Evolutionary conservation across 2,888 invertebrate species (phyloP).

Genomic region (Phragmatobia fuliginosa): DNA sequence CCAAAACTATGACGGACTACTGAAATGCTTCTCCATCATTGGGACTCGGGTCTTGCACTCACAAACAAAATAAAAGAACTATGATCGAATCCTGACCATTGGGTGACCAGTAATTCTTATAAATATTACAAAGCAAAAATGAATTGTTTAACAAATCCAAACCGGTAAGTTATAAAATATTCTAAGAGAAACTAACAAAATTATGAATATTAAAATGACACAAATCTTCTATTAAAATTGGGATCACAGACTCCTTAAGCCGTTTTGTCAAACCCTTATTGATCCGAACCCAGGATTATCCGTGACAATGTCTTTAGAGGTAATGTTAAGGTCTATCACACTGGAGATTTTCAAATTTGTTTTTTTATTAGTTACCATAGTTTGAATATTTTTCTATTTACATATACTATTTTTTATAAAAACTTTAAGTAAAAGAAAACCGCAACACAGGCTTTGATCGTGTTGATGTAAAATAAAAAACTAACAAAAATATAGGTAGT

Average conservation of each 20-base stretch:
- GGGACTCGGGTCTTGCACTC: too few species aligned
- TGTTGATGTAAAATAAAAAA: neutral
- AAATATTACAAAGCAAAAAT: too few species aligned
- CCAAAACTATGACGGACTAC: too few species aligned
- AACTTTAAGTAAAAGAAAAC: too few species aligned
- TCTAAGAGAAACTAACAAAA: neutral
- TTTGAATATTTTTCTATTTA: neutral
- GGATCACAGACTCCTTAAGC: neutral
- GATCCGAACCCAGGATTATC: neutral
- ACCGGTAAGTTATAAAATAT: neutral
- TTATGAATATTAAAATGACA: neutral
- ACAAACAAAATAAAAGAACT: too few species aligned
- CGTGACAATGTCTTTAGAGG: neutral
- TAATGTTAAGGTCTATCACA: neutral
- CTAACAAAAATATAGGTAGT: neutral
- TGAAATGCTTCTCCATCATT: too few species aligned
- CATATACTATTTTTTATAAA: too few species aligned
- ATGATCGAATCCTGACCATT: too few species aligned
- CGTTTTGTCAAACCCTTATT: neutral
- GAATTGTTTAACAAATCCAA: neutral
- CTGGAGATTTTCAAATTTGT: neutral
- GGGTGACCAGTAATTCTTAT: too few species aligned
- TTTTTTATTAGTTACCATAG: neutral
- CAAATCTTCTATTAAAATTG: neutral
- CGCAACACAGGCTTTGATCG: too few species aligned